Conservation (phyloP, 2,888 invertebrate genomes). For the Tipula unca region DNA sequence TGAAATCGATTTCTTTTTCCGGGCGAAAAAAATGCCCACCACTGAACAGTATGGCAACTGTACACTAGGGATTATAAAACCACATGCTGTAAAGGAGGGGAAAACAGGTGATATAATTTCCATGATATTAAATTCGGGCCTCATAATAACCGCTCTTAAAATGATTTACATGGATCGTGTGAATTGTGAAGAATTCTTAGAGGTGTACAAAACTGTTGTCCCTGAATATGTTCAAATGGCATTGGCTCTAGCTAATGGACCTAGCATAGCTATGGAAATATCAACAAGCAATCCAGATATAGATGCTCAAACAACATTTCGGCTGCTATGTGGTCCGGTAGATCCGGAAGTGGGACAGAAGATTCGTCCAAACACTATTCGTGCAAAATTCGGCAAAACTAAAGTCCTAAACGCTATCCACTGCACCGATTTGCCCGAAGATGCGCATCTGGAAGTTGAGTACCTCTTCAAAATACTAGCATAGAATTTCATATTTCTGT, state of each 20-base stretch:
- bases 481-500: not conserved
- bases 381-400: slow-evolving; percentile 74
- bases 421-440: slow-evolving; percentile 87
- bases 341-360: slow-evolving; percentile 88
- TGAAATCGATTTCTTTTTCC: slow-evolving; percentile 54
- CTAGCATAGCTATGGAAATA: slow-evolving; percentile 80
- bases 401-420: slow-evolving; percentile 84
- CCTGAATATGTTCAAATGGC: slow-evolving; percentile 76
- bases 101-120: slow-evolving; percentile 60
- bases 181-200: slow-evolving; percentile 85
- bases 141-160: slow-evolving; percentile 68
- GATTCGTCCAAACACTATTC: slow-evolving; percentile 70
- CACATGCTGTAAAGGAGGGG: slow-evolving; percentile 75
- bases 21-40: slow-evolving; percentile 42
- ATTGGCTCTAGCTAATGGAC: slow-evolving; percentile 72
- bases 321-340: slow-evolving; percentile 77
- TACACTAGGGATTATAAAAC: slow-evolving; percentile 79
- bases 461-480: slow-evolving; percentile 67
- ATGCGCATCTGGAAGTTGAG: slow-evolving; percentile 73
- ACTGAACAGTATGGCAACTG: slow-evolving; percentile 56
- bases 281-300: slow-evolving; percentile 50
- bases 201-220: slow-evolving; percentile 85
- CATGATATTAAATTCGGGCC: slow-evolving; percentile 66
- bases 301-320: slow-evolving; percentile 61
- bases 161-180: slow-evolving; percentile 69